phyloP scores from a whole-genome alignment of 2,888 invertebrate species.

The Lamproptera curius region DNA sequence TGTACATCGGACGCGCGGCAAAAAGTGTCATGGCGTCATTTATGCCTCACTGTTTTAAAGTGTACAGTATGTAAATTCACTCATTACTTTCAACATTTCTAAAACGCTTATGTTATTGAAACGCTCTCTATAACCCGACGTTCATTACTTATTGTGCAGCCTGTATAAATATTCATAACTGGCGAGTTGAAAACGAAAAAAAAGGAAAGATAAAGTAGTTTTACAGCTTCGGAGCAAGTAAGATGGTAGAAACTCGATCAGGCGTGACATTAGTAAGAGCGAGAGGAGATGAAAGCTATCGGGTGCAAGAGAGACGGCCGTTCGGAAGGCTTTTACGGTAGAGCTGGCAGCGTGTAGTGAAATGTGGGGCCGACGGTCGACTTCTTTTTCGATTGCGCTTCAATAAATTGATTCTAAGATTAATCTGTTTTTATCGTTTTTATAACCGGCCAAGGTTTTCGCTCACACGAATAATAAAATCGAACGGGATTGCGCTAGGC shows the following conservation, averaged over 20 bases:
- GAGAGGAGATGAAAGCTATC: constrained; percentile 37
- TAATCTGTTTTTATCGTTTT: constrained; percentile 64
- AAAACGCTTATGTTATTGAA: constrained; percentile 60
- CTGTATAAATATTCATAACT: constrained; percentile 73
- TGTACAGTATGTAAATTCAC: constrained; percentile 16
- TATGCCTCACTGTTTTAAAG: too few relatives aligned
- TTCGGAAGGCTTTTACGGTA: constrained; percentile 78
- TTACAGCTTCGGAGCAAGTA: constrained; percentile 70
- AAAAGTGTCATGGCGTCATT: too few relatives aligned
- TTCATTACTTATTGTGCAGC: constrained; percentile 66
- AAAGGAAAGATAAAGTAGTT: constrained; percentile 71
- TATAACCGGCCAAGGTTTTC: constrained; percentile 42
- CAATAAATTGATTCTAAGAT: constrained; percentile 76
- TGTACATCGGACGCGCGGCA: too few relatives aligned
- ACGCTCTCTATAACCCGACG: constrained; percentile 51
- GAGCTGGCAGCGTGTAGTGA: constrained; percentile 71
- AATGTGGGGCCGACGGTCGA: constrained; percentile 65
- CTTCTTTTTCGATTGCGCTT: constrained; percentile 71
- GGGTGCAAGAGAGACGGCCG: constrained; percentile 50
- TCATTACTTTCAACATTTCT: too few relatives aligned
- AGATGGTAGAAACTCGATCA: constrained; percentile 76
- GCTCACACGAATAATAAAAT: constrained; percentile 26
- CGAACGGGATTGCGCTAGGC: constrained; percentile 9
- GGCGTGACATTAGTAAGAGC: constrained; percentile 50
- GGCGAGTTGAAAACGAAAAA: constrained; percentile 63